A percentile compares a stretch with the other conserved stretches of the same genome.
These are phyloP conservation scores for Paedocypris micromegethes DNA, from an alignment of 2,797 vertebrate genomes.

Conservation along the genomic window DNA sequence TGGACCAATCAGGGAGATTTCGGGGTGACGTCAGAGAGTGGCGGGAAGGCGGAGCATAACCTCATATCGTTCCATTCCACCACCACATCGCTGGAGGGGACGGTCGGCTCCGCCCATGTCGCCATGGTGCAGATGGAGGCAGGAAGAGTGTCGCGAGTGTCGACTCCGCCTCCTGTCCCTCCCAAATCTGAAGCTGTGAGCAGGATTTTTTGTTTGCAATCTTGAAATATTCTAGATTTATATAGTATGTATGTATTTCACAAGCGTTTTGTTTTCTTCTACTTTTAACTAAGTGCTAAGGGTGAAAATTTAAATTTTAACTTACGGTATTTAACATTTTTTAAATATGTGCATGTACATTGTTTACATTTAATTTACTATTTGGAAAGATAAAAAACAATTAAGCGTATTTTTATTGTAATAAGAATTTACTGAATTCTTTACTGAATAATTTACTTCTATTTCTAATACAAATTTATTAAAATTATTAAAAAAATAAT, in stretches of 20 bases:
- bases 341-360: too few species aligned
- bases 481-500: background rate
- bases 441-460: background rate
- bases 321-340: too few species aligned
- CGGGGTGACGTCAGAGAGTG: conserved; percentile 60
- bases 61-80: conserved; percentile 76
- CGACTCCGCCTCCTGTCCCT: conserved; percentile 82
- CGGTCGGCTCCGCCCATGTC: conserved; percentile 58
- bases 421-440: background rate
- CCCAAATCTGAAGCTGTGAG: conserved; percentile 98
- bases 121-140: conserved; percentile 62
- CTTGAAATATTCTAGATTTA: too few species aligned
- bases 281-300: too few species aligned
- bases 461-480: background rate
- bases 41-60: conserved; percentile 71
- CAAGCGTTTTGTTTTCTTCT: too few species aligned
- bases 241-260: too few species aligned
- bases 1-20: conserved; percentile 80
- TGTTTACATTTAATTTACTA: too few species aligned
- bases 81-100: conserved; percentile 63
- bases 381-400: too few species aligned
- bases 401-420: too few species aligned
- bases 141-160: conserved; percentile 67
- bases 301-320: too few species aligned
- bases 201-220: conserved; percentile 33